Base-by-base conservation (phyloP, 2,797 vertebrate genomes). In the Lateolabrax maculatus region DNA sequence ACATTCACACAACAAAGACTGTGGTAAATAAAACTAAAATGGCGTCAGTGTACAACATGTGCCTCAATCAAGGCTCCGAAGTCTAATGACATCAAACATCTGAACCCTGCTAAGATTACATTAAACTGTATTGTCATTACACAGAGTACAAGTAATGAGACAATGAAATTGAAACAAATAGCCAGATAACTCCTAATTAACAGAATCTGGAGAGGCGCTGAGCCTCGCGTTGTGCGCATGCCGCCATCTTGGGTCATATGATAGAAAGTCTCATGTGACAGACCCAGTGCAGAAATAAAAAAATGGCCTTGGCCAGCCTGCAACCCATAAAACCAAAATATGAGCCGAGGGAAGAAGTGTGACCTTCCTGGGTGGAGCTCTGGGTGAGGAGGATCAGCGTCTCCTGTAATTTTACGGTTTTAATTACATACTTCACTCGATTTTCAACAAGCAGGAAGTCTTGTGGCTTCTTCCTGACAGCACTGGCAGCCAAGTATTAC, bases 381-480 rank as follows among this genome's bases (percentile, higher is more conserved):
- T 65, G 79, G 62, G 23, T 27, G 53, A 81, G 53, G 36, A 72
- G 21, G 56, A 25, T 43, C 65, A 19, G 34, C 16, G 53, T 25
- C 29, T 77, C 69, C 84, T 86, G 73, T 86, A 73, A 91, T 90
- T 85, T 84, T 6, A 79, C 6, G 48, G n/a, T 55, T 88, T 86
- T 85, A 84, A 91, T 87, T 16, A 81, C 52, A 84, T 29, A 65
- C 61, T 46, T n/a, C 23, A n/a, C 29, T 48, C 65, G n/a, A 52
- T 37, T 79, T 70, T 64, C 27, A 49, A 27, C 55, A 52, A 2
- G 70, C 67, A 51, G 77, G 55, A 75, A 65, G 73, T 69, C 18
- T n/a, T 37, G 51, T 23, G 10, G 62, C 41, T 43, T 63, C 57
- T 79, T 58, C 34, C 68, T 48, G 18, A 36, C 31, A 15, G 23